Percentiles rank a stretch among this genome's conserved stretches.
These are phyloP conservation scores for Dascillus cervinus DNA, from an alignment of 2,888 invertebrate species.

Conservation along the genomic window DNA sequence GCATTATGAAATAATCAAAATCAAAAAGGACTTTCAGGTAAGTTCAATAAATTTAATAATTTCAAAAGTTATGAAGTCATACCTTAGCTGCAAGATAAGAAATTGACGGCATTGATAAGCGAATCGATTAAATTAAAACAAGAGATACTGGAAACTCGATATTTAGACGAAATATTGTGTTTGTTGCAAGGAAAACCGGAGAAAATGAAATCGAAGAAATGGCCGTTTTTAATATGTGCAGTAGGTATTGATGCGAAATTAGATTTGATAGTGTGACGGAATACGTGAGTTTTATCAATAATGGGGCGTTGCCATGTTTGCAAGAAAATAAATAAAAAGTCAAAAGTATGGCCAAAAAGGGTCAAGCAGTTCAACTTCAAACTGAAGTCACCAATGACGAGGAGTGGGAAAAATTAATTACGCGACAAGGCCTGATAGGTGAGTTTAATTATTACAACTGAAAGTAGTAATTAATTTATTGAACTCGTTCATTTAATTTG, in stretches of 20 bases:
- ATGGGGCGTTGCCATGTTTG: constrained; percentile 5
- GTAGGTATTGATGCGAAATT: not conserved
- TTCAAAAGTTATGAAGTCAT: no score
- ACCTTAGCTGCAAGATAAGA: constrained; percentile 28
- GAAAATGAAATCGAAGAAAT: constrained; percentile 28
- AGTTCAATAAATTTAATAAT: no score
- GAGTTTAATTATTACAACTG: constrained; percentile 8
- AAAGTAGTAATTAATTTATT: no score
- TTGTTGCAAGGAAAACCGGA: constrained; percentile 47
- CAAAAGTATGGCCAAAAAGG: constrained; percentile 61
- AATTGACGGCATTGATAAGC: constrained; percentile 33
- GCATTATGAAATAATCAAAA: no score
- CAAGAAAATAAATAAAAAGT: constrained; percentile 2
- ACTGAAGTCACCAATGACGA: constrained; percentile 75
- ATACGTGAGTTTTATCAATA: constrained; percentile 7
- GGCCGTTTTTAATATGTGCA: constrained; percentile 24
- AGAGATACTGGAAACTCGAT: constrained; percentile 46
- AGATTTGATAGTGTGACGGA: not conserved
- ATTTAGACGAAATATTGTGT: constrained; percentile 50
- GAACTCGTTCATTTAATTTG: no score
- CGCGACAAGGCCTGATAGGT: constrained; percentile 71
- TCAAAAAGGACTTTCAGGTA: no score
- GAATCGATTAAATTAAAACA: constrained; percentile 44
- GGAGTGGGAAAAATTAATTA: constrained; percentile 73
- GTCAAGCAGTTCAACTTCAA: constrained; percentile 68